These are phyloP conservation scores for Notodonta ziczac DNA, from an alignment of 2,888 invertebrate species.

Conservation along the genomic window DNA sequence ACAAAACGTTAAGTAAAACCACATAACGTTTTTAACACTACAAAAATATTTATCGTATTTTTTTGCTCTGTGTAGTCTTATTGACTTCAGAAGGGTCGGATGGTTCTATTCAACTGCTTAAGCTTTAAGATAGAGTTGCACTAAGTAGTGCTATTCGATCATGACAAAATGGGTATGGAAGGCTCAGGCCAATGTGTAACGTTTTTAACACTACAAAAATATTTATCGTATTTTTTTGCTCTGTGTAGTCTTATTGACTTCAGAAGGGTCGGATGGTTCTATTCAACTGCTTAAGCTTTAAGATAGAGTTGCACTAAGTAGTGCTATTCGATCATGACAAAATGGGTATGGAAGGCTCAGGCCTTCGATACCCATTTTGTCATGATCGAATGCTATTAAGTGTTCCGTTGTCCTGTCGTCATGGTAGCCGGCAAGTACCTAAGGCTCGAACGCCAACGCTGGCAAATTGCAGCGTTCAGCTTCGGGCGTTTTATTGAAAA, in stretches of 20 bases:
- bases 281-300: too few relatives aligned
- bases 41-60: too few relatives aligned
- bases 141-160: background rate
- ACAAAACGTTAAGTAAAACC: too few relatives aligned
- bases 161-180: conserved; percentile 12
- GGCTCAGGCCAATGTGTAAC: too few relatives aligned
- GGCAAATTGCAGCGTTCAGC: conserved; percentile 79
- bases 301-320: background rate
- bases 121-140: background rate
- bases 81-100: background rate
- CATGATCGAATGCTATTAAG: conserved; percentile 62
- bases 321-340: background rate
- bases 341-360: conserved; percentile 22
- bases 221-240: too few relatives aligned
- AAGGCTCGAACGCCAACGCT: conserved; percentile 60
- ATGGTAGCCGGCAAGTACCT: conserved; percentile 50
- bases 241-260: background rate
- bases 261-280: background rate
- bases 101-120: background rate
- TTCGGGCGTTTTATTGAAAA: conserved; percentile 81
- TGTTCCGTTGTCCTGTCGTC: conserved; percentile 70
- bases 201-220: too few relatives aligned
- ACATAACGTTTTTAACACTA: too few relatives aligned
- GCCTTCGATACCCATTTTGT: too few relatives aligned
- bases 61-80: too few relatives aligned